These are phyloP conservation scores for Aplocera efformata DNA, from an alignment of 2,888 invertebrate species.

Conservation along the genomic window DNA sequence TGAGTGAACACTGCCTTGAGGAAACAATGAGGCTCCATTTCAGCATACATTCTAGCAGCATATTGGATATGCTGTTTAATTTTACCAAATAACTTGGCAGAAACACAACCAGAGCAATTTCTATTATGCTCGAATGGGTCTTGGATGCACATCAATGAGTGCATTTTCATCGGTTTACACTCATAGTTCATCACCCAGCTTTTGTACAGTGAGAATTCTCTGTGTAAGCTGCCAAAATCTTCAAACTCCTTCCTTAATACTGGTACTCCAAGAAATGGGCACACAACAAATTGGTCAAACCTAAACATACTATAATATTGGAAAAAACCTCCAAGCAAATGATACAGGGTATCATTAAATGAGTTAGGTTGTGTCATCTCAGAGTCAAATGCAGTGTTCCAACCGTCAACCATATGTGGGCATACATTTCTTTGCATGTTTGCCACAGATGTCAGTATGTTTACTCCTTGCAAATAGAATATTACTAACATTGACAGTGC, in stretches of 20 bases:
- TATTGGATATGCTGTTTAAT: conserved; percentile 33
- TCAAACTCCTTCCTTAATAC: conserved; percentile 58
- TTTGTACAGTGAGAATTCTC: conserved; percentile 62
- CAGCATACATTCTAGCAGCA: conserved; percentile 35
- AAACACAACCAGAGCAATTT: conserved; percentile 62
- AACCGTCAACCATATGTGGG: conserved; percentile 62
- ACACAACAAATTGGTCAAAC: conserved; percentile 77
- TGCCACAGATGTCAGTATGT: conserved; percentile 78
- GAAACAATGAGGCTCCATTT: conserved; percentile 27
- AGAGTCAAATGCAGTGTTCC: conserved; percentile 80
- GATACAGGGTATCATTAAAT: conserved; percentile 39
- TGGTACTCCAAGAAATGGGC: conserved; percentile 78
- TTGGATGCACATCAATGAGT: conserved; percentile 75
- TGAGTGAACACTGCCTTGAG: conserved; percentile 31
- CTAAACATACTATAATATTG: conserved; percentile 80
- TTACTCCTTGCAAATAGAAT: conserved; percentile 84
- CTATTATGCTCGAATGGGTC: conserved; percentile 82
- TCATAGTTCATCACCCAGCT: conserved; percentile 31
- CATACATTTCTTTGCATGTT: conserved; percentile 57
- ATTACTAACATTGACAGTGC: conserved; percentile 83
- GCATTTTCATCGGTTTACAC: conserved; percentile 42
- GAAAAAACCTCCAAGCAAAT: conserved; percentile 83
- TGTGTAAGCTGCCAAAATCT: conserved; percentile 31
- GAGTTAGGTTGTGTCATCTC: conserved; percentile 29
- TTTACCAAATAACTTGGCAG: conserved; percentile 28